A percentile compares a stretch with the other conserved stretches of the same genome.
phyloP scores from a whole-genome alignment of 2,797 vertebrate species.

The Melanogrammus aeglefinus region DNA sequence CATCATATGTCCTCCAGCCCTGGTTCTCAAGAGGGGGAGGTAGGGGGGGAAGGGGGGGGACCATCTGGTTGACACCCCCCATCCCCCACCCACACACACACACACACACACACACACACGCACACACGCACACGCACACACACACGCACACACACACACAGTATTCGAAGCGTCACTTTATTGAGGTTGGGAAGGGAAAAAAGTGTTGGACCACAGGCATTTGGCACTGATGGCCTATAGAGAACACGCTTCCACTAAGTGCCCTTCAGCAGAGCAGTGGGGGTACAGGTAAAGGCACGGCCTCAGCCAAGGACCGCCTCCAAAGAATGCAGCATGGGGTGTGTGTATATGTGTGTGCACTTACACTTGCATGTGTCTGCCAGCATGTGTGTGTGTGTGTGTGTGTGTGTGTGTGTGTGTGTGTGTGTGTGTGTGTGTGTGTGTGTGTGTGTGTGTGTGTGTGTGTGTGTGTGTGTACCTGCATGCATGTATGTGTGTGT shows the following conservation, averaged over 20 bases:
- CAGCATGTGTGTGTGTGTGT: too few species aligned
- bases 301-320: not conserved
- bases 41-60: constrained; percentile 46
- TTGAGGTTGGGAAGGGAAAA: constrained; percentile 31
- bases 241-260: constrained; percentile 2
- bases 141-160: too few species aligned
- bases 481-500: not conserved
- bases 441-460: not conserved
- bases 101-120: too few species aligned
- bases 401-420: not conserved
- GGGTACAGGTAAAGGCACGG: not conserved
- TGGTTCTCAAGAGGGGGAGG: constrained; percentile 53
- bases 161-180: constrained; percentile 50
- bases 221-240: constrained; percentile 12
- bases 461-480: not conserved
- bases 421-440: too few species aligned
- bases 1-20: constrained; percentile 46
- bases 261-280: constrained; percentile 26
- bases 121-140: too few species aligned
- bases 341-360: not conserved
- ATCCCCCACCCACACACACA: constrained; percentile 20
- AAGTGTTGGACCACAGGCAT: constrained; percentile 18
- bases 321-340: not conserved
- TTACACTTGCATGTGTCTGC: not conserved
- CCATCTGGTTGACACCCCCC: constrained; percentile 62